Evolutionary conservation across 2,113 vertebrate species (phyloP), one percentile per base, ranked within the genome.

Genomic region (Callopanchax toddi): DNA sequence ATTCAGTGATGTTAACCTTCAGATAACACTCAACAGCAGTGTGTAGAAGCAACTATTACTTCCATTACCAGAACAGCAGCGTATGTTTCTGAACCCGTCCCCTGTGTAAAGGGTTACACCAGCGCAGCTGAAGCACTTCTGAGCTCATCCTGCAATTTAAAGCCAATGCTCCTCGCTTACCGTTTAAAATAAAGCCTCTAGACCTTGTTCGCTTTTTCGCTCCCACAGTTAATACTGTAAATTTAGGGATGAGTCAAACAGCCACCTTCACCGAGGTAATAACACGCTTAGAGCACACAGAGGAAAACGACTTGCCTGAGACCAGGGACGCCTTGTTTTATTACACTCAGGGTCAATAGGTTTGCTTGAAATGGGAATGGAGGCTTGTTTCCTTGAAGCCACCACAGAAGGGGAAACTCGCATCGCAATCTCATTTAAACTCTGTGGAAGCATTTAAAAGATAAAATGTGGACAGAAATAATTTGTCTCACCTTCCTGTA

Each of bases 401-500:
- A 58, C 58, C 7, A 32, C 48, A 16, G 52, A 60, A 72, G 45
- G 44, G 48, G 65, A 74, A 46, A 16, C 40, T 46, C 50, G 20
- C 34, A 15, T 23, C 51, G 55, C 29, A 5, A 57, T 7, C 53
- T 78, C 34, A 37, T 52, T 64, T 52, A 60, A 70, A 46, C 58
- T 13, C 23, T 21, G 3, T 54, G 63, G 25, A 39, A 40, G 26
- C 4, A 51, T 58, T 64, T 20, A 51, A 53, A 74, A 82, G 68
- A 85, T 34, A 65, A 74, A 78, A 84, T 55, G 65, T 56, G 57
- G 51, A 64, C 51, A 74, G 74, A 76, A 78, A 74, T 67, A 49
- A 83, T 78, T 77, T 71, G 44, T 77, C 68, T 48, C 60, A 48
- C 66, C 45, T 78, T 36, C 26, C 42, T 32, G 56, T 67, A 55